Evolutionary conservation across 2,797 vertebrate species (phyloP), one percentile per base, ranked within the genome.

Genomic region (Sorex maritimensis): DNA sequence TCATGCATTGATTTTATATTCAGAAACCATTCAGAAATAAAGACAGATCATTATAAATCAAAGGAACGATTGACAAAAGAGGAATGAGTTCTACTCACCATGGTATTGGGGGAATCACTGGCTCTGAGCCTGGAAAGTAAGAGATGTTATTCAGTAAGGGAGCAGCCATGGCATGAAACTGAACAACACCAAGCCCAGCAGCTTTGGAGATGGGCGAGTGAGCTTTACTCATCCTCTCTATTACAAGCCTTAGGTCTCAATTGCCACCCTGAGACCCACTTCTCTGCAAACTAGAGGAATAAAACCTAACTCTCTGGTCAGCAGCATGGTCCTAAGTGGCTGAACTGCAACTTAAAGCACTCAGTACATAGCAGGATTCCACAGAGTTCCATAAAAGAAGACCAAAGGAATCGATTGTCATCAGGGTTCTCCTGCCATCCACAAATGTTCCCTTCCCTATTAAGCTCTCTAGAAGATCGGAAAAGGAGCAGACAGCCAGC

Each of bases 1-100:
- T 21, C 65, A 11, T 65, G 12, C 34, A 93, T 71, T 88, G 77
- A 80, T 83, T 55, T 94, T 85, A 94, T 92, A 94, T 92, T 92
- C 83, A 88, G 82, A 91, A 95, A 91, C 65, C 34, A 71, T 55
- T 55, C 67, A 72, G 94, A 85, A 61, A 61, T 61, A 61, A 61
- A 61, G 58, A 61, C 19, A 61, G 49, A 52, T 61, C 4, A 61
- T 61, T 21, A 77, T 75, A 86, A 84, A 52, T 89, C 81, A 91
- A 82, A 72, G 24, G 41, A 88, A 72, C 88, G 93, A 93, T 41
- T 24, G 38, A 14, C 80, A 94, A 90, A 90, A 92, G 55, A 90
- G 67, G 71, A 81, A 81, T 19, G 19, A 79, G 63, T 77, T 38
- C 24, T 24, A 17, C 49, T 74, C 65, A 46, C 15, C n/a, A 38